These are phyloP conservation scores for Mythimna albipuncta DNA, from an alignment of 2,888 invertebrate genomes.

Conservation along the genomic window DNA sequence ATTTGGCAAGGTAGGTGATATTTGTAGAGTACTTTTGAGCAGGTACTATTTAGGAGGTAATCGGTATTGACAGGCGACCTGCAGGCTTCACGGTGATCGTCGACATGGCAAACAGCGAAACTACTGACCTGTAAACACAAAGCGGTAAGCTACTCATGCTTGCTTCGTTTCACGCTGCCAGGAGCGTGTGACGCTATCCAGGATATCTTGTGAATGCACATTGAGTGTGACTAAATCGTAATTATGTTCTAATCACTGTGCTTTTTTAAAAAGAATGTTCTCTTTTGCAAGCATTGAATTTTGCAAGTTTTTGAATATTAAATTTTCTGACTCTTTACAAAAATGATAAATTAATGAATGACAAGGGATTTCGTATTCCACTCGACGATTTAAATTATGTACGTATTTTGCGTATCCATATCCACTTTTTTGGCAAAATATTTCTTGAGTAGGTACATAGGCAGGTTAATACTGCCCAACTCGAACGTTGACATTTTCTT, in stretches of 20 bases:
- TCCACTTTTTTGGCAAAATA: constrained; percentile 20
- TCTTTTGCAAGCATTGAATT: neutral
- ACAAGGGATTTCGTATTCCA: neutral
- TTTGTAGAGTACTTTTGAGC: constrained; percentile 36
- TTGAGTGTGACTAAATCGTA: neutral
- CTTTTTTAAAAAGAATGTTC: neutral
- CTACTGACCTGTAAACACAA: constrained; percentile 66
- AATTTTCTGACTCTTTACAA: no score
- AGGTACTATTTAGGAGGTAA: constrained; percentile 59
- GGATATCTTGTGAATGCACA: constrained; percentile 38
- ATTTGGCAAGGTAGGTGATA: constrained; percentile 27
- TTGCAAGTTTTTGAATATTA: neutral
- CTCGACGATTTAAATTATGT: neutral
- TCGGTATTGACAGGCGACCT: constrained; percentile 62
- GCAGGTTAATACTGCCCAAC: constrained; percentile 51
- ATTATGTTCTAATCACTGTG: neutral
- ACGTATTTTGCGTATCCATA: neutral
- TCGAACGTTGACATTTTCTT: constrained; percentile 61
- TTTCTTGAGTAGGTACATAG: constrained; percentile 24
- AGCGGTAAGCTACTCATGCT: constrained; percentile 62
- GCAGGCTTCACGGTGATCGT: constrained; percentile 48
- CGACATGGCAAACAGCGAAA: constrained; percentile 64
- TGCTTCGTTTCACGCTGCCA: constrained; percentile 50
- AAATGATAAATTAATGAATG: no score
- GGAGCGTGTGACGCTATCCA: constrained; percentile 43